Evolutionary conservation across 2,797 vertebrate species (phyloP).

Genomic region (Malurus splendens): DNA sequence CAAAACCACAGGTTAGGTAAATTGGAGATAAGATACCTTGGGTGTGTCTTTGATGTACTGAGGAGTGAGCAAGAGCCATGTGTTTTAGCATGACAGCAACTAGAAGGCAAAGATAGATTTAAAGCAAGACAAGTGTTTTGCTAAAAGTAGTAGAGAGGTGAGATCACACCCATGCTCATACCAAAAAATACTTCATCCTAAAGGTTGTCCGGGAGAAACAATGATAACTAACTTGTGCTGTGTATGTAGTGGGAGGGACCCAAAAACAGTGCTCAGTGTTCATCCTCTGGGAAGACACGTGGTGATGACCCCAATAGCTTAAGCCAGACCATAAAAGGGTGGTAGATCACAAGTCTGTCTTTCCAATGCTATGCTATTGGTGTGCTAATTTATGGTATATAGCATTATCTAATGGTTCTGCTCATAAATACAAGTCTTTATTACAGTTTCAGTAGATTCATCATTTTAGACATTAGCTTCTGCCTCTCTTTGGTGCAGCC

Average conservation of each 20-base stretch:
- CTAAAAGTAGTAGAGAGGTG: neutral
- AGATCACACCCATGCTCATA: neutral
- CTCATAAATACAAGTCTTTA: slow-evolving; percentile 3
- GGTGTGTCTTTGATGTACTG: neutral
- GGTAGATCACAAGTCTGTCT: neutral
- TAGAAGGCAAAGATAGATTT: neutral
- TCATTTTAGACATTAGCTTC: neutral
- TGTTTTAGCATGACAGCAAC: neutral
- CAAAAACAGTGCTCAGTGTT: neutral
- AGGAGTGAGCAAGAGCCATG: fast-evolving
- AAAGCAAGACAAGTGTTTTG: neutral
- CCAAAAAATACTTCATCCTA: neutral
- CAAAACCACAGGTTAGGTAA: neutral
- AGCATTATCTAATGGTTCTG: neutral
- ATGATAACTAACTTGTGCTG: fast-evolving
- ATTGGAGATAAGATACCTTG: neutral
- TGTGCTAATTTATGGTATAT: neutral
- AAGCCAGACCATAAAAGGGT: neutral
- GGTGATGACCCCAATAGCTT: neutral
- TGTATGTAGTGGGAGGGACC: neutral
- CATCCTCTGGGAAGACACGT: neutral
- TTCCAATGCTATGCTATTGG: neutral
- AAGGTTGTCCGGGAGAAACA: neutral
- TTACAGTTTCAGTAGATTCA: slow-evolving; percentile 4
- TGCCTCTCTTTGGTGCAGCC: neutral